Evolutionary conservation across 2,113 vertebrate species (phyloP), one percentile per base, ranked within the genome.

Genomic region (Herpailurus yagouaroundi): DNA sequence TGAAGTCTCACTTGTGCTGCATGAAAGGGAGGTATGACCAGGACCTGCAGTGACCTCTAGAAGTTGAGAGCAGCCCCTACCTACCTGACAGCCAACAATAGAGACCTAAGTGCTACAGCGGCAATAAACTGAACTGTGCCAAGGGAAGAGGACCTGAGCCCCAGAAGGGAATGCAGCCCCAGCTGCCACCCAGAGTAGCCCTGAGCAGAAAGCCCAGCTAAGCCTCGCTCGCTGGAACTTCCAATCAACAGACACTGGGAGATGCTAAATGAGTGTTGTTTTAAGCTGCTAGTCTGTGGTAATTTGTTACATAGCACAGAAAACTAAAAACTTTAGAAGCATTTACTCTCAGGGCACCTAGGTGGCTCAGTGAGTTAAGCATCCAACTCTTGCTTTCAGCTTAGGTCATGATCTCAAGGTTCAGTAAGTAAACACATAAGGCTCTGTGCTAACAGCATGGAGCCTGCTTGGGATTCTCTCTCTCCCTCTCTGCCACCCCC

Each of bases 321-420:
- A 90, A 95, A 95, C 77, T 60, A 73, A n/a, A 41, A 48, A 33
- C 50, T 95, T 71, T 63, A 66, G 88, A 92, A 89, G 45, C 41
- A 88, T 69, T 23, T 60, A 60, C 57, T 23, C 57, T 60, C 57
- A 60, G 57, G 21, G 57, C 2, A 23, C 57, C 57, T 23, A 21
- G 57, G 57, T 60, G 57, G 57, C 57, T 60, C 21, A 60, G 57
- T 25, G 19, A 1, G 19, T 57, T 57, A 21, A 57, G 7, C 57
- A 18, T 57, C 57, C 18, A 60, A 60, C 57, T 45, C 45, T 45
- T 45, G 45, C 7, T 45, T 25, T 23, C 57, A 60, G 57, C 21
- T 60, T 8, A 60, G 7, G 57, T 60, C 57, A 60, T 25, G 57
- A 60, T 23, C 21, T 60, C 57, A 45, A 45, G 45, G 7, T 45